Percentiles rank a stretch among this genome's conserved stretches.
Conservation (phyloP, 1,140 invertebrate genomes). For the Lerema accius region DNA sequence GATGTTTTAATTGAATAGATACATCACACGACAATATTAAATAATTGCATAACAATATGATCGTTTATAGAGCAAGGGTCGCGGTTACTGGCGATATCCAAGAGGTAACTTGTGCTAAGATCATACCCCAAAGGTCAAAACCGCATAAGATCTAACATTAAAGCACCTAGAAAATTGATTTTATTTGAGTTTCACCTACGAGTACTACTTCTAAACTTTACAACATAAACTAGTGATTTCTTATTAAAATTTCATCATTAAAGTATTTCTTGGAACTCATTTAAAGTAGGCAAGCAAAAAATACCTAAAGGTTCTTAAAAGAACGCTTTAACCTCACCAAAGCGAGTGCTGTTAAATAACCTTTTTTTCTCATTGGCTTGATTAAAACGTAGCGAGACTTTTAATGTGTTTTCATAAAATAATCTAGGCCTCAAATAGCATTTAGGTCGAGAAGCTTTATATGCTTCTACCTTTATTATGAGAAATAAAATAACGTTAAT, state of each 20-base stretch:
- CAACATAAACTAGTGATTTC: slow-evolving; percentile 11
- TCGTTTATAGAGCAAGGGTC: too few relatives aligned
- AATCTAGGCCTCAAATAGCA: slow-evolving; percentile 25
- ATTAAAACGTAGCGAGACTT: slow-evolving; percentile 29
- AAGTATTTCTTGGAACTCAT: slow-evolving; percentile 17
- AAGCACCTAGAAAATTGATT: neutral
- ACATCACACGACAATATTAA: too few relatives aligned
- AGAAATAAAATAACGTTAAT: neutral
- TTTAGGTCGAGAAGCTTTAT: slow-evolving; percentile 27
- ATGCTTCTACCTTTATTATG: slow-evolving; percentile 14
- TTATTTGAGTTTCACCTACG: neutral
- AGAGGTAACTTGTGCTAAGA: too few relatives aligned
- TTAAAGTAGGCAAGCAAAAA: slow-evolving; percentile 16
- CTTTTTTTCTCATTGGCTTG: slow-evolving; percentile 29
- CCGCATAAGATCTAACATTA: too few relatives aligned
- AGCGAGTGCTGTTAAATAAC: slow-evolving; percentile 27
- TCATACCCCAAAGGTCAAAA: too few relatives aligned
- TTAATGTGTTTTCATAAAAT: slow-evolving; percentile 32
- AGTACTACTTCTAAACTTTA: neutral
- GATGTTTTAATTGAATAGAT: too few relatives aligned
- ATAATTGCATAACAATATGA: too few relatives aligned
- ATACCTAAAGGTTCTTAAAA: slow-evolving; percentile 8
- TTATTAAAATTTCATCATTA: slow-evolving; percentile 4
- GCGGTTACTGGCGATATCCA: too few relatives aligned
- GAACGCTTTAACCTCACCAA: slow-evolving; percentile 25